Conservation (phyloP, 1,140 invertebrate species). For the Achatina immaculata region DNA sequence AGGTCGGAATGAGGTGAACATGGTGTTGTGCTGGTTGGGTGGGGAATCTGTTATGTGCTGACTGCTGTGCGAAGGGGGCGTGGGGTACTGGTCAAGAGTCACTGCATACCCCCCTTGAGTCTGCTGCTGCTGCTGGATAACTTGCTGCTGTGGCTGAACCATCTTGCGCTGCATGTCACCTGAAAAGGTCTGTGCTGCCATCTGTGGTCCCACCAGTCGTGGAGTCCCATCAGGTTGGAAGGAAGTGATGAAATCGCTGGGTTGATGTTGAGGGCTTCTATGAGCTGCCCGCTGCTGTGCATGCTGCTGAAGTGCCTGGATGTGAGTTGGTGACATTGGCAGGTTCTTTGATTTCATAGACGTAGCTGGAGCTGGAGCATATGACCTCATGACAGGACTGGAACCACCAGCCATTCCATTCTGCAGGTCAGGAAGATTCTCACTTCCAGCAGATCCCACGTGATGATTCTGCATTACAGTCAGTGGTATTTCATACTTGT, state of each 20-base stretch:
- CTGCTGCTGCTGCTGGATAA: constrained; percentile 49
- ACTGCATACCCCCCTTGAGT: constrained; percentile 40
- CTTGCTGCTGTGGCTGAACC: constrained; percentile 55
- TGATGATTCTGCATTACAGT: constrained; percentile 43
- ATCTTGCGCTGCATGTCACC: constrained; percentile 69
- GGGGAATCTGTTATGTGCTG: constrained; percentile 76
- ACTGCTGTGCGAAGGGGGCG: constrained; percentile 87
- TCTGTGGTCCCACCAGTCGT: constrained; percentile 41
- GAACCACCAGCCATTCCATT: background rate
- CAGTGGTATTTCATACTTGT: constrained; percentile 26
- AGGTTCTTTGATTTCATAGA: constrained; percentile 71
- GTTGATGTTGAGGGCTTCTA: constrained; percentile 43
- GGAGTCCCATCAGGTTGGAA: constrained; percentile 43
- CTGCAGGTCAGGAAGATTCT: background rate
- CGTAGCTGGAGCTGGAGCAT: constrained; percentile 43
- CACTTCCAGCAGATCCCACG: background rate
- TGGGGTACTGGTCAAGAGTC: constrained; percentile 79
- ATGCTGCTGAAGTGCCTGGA: constrained; percentile 85
- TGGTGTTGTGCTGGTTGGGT: constrained; percentile 75
- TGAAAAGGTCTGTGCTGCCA: constrained; percentile 50
- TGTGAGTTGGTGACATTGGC: constrained; percentile 94
- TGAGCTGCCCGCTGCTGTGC: constrained; percentile 41
- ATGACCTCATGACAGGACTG: constrained; percentile 35
- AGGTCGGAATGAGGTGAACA: constrained; percentile 76
- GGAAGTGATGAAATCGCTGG: constrained; percentile 44